Evolutionary conservation across 1,140 invertebrate species (phyloP).

Genomic region (Bombus pascuorum): DNA sequence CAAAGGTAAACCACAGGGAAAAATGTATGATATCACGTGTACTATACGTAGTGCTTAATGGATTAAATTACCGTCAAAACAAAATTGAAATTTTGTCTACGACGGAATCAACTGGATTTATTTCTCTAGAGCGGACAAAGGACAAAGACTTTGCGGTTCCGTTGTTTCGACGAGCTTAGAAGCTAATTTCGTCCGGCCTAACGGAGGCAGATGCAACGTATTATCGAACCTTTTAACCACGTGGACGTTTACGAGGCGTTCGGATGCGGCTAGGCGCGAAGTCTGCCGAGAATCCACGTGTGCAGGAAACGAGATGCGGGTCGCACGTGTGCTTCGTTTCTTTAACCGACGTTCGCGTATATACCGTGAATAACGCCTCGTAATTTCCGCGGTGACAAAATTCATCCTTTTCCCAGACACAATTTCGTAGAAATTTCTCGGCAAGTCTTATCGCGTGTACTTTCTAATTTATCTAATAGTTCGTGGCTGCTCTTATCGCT

Average conservation of each 20-base stretch:
- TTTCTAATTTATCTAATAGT: no score
- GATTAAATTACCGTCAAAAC: no score
- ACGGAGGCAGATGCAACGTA: conserved; percentile 70
- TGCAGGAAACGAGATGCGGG: conserved; percentile 78
- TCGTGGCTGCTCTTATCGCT: no score
- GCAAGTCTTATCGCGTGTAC: no score
- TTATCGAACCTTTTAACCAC: conserved; percentile 75
- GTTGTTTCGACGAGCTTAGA: conserved; percentile 28
- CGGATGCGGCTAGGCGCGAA: conserved; percentile 28
- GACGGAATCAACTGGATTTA: no score
- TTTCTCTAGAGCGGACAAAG: background rate
- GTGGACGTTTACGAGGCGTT: conserved; percentile 66
- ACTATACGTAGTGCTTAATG: no score
- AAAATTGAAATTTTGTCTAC: background rate
- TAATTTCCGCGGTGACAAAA: conserved; percentile 38
- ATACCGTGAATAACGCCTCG: conserved; percentile 17
- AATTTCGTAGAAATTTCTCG: no score
- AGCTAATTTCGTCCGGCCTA: conserved; percentile 56
- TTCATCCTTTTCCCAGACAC: no score
- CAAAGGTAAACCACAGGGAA: no score
- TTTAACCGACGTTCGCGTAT: conserved; percentile 44
- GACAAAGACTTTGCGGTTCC: conserved; percentile 6
- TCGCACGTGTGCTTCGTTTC: conserved; percentile 68
- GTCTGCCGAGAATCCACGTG: conserved; percentile 71
- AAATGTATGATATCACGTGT: no score